Conservation (phyloP, 2,888 invertebrate species). For the Erebia aethiops region DNA sequence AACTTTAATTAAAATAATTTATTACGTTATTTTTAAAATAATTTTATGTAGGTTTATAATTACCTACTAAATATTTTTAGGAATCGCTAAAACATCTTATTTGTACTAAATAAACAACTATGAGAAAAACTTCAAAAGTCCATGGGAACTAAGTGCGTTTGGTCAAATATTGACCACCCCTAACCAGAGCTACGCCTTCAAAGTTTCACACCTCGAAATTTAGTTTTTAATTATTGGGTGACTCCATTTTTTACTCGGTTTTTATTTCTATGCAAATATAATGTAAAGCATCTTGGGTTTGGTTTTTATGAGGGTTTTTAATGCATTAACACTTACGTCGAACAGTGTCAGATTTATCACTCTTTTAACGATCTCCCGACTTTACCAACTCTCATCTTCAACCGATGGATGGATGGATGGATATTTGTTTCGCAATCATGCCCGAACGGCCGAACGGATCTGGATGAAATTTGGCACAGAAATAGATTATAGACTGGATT, state of each 20-base stretch:
- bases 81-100: not conserved
- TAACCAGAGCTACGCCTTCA: not conserved
- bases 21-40: too few relatives aligned
- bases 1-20: too few relatives aligned
- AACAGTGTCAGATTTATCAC: not conserved
- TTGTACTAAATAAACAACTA: not conserved
- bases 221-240: slow-evolving; percentile 6
- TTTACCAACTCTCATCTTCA: too few relatives aligned
- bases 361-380: not conserved
- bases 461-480: too few relatives aligned
- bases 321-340: too few relatives aligned
- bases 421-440: too few relatives aligned
- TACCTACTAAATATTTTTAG: not conserved
- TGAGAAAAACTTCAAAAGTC: slow-evolving; percentile 5
- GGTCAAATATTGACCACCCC: slow-evolving; percentile 7
- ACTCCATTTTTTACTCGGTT: not conserved
- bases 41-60: too few relatives aligned
- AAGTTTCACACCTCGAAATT: slow-evolving; percentile 7
- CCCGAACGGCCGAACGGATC: too few relatives aligned
- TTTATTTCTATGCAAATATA: not conserved
- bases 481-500: too few relatives aligned
- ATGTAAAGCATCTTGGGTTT: not conserved
- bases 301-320: not conserved
- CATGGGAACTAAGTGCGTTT: slow-evolving; percentile 6
- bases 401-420: too few relatives aligned